These are phyloP conservation scores for Monochamus alternatus DNA, from an alignment of 2,888 invertebrate genomes.

Conservation along the genomic window DNA sequence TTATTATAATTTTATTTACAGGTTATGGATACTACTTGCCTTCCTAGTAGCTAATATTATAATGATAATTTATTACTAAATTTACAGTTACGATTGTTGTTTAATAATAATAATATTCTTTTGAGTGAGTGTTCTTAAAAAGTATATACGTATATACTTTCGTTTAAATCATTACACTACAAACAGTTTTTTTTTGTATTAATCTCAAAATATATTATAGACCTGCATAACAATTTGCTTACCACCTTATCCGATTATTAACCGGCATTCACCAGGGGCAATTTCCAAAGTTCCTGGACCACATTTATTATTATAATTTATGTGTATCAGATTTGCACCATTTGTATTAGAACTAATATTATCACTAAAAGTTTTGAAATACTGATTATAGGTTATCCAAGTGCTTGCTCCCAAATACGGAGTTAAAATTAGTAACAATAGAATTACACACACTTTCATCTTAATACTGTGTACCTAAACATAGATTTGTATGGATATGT, in stretches of 20 bases:
- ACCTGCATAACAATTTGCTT: background rate
- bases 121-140: too few species aligned
- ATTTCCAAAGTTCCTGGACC: slow-evolving; percentile 12
- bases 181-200: too few species aligned
- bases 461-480: background rate
- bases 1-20: too few species aligned
- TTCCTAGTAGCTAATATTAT: too few species aligned
- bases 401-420: slow-evolving; percentile 7
- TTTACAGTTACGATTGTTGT: too few species aligned
- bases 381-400: slow-evolving; percentile 23
- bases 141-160: too few species aligned
- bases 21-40: too few species aligned
- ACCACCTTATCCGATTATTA: background rate
- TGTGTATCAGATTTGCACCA: slow-evolving; percentile 17
- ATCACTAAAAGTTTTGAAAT: slow-evolving; percentile 1
- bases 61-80: too few species aligned
- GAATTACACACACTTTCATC: slow-evolving; percentile 4
- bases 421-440: slow-evolving; percentile 17
- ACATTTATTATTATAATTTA: slow-evolving; percentile 5
- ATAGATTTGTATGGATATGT: background rate
- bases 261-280: slow-evolving; percentile 15
- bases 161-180: too few species aligned
- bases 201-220: background rate
- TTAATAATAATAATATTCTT: too few species aligned
- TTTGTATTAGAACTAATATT: background rate